A percentile compares a stretch with the other conserved stretches of the same genome.
phyloP scores from a whole-genome alignment of 2,113 vertebrate genomes.

The Malaclemys terrapin region DNA sequence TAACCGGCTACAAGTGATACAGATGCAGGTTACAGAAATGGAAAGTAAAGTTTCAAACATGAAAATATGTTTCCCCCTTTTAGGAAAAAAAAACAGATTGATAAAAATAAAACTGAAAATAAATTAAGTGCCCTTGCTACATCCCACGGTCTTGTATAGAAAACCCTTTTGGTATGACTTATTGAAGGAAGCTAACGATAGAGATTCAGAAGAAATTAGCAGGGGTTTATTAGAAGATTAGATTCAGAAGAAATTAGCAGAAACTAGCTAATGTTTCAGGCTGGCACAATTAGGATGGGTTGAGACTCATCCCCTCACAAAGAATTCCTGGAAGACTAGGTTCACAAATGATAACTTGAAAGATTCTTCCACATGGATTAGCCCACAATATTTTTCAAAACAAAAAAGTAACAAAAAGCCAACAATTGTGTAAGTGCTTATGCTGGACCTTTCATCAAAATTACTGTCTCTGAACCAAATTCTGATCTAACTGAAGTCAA shows the following conservation, averaged over 20 bases:
- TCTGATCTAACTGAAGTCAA: neutral
- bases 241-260: neutral
- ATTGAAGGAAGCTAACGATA: neutral
- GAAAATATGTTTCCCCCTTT: neutral
- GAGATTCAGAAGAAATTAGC: neutral
- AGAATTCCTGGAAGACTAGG: conserved; percentile 11
- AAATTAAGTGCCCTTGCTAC: neutral
- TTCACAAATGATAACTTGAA: conserved; percentile 39
- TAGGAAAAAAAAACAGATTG: neutral
- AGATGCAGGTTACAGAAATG: conserved; percentile 52
- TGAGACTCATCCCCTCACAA: conserved; percentile 23
- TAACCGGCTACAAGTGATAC: conserved; percentile 32
- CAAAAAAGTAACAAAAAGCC: neutral
- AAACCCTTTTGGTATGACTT: neutral
- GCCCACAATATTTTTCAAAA: conserved; percentile 47
- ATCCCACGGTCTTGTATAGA: neutral
- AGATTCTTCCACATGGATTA: neutral
- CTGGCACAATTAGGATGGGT: neutral
- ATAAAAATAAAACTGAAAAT: conserved; percentile 10
- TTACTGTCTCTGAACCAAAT: neutral
- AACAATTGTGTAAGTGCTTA: fast-evolving
- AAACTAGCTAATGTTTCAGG: neutral
- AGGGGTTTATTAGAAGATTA: neutral
- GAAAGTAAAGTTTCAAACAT: conserved; percentile 15
- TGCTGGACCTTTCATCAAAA: neutral